These are phyloP conservation scores for Sparidentex hasta DNA, from an alignment of 2,797 vertebrate genomes.

Conservation along the genomic window DNA sequence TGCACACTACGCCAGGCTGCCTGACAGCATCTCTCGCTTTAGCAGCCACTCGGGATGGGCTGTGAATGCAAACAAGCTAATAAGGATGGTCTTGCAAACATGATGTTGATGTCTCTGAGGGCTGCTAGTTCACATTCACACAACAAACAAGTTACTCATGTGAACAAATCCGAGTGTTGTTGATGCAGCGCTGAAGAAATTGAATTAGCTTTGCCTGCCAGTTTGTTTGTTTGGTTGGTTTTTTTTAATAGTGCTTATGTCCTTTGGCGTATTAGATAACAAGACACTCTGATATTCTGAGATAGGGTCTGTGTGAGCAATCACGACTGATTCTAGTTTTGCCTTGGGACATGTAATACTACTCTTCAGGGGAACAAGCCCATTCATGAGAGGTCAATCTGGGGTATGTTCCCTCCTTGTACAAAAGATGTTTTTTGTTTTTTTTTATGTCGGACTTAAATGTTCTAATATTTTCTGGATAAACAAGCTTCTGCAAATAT, in stretches of 20 bases:
- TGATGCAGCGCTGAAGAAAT: constrained; percentile 52
- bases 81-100: constrained; percentile 72
- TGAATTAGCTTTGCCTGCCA: constrained; percentile 45
- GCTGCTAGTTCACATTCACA: constrained; percentile 62
- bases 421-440: neutral
- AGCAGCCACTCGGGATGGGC: constrained; percentile 73
- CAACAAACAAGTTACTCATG: constrained; percentile 68
- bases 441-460: neutral
- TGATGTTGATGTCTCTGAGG: constrained; percentile 70
- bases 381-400: neutral
- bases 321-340: constrained; percentile 13
- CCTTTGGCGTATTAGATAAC: constrained; percentile 60
- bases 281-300: constrained; percentile 32
- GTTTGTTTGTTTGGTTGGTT: neutral
- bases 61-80: constrained; percentile 81
- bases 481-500: neutral
- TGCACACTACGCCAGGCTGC: constrained; percentile 57
- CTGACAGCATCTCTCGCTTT: constrained; percentile 71
- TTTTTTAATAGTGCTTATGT: constrained; percentile 18
- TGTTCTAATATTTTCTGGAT: neutral
- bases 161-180: constrained; percentile 57
- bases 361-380: neutral
- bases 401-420: neutral
- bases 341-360: neutral
- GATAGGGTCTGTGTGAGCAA: neutral